Evolutionary conservation across 2,888 invertebrate species (phyloP).

Genomic region (Lathronympha strigana): DNA sequence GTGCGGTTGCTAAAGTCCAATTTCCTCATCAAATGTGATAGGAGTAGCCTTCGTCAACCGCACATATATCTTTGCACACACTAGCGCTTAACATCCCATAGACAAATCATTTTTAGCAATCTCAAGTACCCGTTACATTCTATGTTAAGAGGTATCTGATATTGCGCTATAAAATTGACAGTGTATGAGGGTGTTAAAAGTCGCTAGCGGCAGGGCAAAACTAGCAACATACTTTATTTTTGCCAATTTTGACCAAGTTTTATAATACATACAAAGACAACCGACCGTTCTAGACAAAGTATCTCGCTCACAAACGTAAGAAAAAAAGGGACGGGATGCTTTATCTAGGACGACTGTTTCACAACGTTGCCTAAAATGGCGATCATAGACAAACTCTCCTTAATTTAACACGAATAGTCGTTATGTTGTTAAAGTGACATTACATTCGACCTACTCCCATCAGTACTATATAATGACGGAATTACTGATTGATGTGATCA

Average conservation of each 20-base stretch:
- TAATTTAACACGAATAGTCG: constrained; percentile 59
- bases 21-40: background rate
- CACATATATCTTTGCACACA: constrained; percentile 5
- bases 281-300: background rate
- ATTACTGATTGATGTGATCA: constrained; percentile 2
- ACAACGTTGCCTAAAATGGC: background rate
- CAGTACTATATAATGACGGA: background rate
- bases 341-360: background rate
- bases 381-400: constrained; percentile 10
- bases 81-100: background rate
- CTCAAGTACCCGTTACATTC: constrained; percentile 3
- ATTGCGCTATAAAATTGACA: constrained; percentile 10
- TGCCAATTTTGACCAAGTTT: background rate
- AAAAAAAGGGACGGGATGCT: background rate
- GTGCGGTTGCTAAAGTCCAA: background rate
- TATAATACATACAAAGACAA: constrained; percentile 9
- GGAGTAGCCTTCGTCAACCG: background rate
- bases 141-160: background rate
- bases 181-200: background rate
- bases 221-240: background rate
- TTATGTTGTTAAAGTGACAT: constrained; percentile 69
- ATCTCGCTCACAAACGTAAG: background rate
- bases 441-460: constrained; percentile 49
- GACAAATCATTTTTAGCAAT: background rate
- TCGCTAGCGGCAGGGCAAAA: background rate